Percentiles rank a stretch among this genome's conserved stretches.
These are phyloP conservation scores for Helicoverpa assulta DNA, from an alignment of 2,888 invertebrate species.

Conservation along the genomic window DNA sequence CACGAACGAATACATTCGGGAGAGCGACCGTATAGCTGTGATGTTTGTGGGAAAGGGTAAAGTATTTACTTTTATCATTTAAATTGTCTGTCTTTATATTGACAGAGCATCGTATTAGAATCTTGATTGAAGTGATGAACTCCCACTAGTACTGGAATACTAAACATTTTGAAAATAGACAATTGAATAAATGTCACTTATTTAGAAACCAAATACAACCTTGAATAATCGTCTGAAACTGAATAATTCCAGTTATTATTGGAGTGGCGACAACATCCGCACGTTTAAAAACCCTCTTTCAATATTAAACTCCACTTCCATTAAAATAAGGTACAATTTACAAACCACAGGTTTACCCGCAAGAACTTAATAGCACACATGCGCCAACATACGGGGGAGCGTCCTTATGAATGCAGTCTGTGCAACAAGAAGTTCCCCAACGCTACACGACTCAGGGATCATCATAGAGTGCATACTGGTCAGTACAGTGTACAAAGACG, in stretches of 20 bases:
- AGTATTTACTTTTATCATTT: background rate
- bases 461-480: constrained; percentile 83
- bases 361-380: constrained; percentile 85
- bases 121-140: too few species aligned
- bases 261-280: too few species aligned
- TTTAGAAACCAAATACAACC: too few species aligned
- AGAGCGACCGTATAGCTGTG: constrained; percentile 89
- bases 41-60: constrained; percentile 87
- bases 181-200: too few species aligned
- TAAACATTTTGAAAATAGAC: too few species aligned
- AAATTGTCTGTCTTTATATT: too few species aligned
- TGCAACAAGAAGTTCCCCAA: constrained; percentile 80
- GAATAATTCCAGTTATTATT: too few species aligned
- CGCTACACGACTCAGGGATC: constrained; percentile 78
- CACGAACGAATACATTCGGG: constrained; percentile 91
- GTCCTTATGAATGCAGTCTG: constrained; percentile 87
- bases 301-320: background rate
- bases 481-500: background rate
- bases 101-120: too few species aligned
- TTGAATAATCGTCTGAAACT: too few species aligned
- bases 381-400: constrained; percentile 89
- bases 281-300: background rate
- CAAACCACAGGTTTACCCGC: constrained; percentile 77
- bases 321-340: background rate
- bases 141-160: too few species aligned